phyloP scores from a whole-genome alignment of 2,797 vertebrate genomes.

The Sebastes alutus region DNA sequence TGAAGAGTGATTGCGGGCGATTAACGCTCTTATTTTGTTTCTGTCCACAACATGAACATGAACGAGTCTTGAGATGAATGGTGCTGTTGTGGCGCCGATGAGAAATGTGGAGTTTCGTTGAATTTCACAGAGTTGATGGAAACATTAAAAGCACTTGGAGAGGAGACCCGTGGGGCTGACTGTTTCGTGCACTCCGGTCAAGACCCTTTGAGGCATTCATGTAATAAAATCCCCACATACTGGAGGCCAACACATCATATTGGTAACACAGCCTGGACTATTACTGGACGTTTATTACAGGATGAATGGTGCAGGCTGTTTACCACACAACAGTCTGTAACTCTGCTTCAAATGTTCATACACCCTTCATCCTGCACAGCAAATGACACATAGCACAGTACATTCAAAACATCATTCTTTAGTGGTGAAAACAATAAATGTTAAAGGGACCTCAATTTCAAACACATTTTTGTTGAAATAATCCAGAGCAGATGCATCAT shows the following conservation, averaged over 20 bases:
- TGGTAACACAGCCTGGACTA: constrained; percentile 51
- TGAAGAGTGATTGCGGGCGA: neutral
- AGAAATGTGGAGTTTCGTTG: neutral
- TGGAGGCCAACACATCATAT: constrained; percentile 15
- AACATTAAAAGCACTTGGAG: constrained; percentile 4
- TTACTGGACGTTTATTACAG: neutral
- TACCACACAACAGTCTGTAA: constrained; percentile 10
- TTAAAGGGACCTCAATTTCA: constrained; percentile 84
- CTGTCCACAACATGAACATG: neutral
- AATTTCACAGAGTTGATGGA: constrained; percentile 12
- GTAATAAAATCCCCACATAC: constrained; percentile 23
- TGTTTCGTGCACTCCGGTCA: constrained; percentile 12
- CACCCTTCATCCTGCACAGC: constrained; percentile 32
- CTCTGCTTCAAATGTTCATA: constrained; percentile 19
- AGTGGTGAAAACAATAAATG: constrained; percentile 80
- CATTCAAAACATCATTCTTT: constrained; percentile 26
- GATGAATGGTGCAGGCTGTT: constrained; percentile 46
- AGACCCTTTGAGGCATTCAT: constrained; percentile 1
- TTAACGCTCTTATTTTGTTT: constrained; percentile 14
- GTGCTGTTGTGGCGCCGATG: neutral
- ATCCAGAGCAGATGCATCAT: constrained; percentile 24
- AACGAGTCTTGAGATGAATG: neutral
- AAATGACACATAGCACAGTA: constrained; percentile 38
- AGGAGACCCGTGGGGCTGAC: constrained; percentile 59
- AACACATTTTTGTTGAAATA: constrained; percentile 28